phyloP scores from a whole-genome alignment of 2,113 vertebrate genomes.

The Cochlearius cochlearius region DNA sequence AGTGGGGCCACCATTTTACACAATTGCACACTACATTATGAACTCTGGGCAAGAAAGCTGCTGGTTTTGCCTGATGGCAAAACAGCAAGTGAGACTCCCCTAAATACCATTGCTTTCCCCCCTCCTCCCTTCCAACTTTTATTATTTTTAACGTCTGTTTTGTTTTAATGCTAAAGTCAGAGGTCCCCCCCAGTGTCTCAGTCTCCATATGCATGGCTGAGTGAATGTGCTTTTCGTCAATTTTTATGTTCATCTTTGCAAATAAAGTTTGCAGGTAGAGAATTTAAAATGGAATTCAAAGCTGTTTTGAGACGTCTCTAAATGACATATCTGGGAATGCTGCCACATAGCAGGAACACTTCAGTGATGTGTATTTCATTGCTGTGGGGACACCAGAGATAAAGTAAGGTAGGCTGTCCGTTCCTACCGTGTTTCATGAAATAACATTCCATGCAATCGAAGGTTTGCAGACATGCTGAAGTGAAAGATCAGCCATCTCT shows the following conservation, averaged over 20 bases:
- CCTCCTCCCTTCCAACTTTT: background rate
- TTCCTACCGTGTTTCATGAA: background rate
- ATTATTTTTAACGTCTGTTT: background rate
- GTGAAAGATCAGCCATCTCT: background rate
- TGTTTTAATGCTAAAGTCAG: background rate
- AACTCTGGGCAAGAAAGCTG: background rate
- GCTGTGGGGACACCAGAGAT: background rate
- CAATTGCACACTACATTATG: background rate
- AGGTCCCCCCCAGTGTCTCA: background rate
- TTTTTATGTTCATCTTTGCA: background rate
- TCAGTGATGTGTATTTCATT: background rate
- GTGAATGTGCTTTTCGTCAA: background rate
- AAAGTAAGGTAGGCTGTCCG: background rate
- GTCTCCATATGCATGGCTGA: background rate
- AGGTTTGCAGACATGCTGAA: background rate
- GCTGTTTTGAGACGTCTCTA: background rate
- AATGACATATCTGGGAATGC: background rate
- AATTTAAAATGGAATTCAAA: background rate
- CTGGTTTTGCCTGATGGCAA: background rate
- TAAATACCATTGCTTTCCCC: background rate
- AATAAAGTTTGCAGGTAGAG: background rate
- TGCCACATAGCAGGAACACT: background rate
- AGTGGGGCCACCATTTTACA: background rate
- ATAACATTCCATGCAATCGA: background rate
- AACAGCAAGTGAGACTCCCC: background rate